Evolutionary conservation across 2,797 vertebrate genomes (phyloP).

Genomic region (Zenarchopterus dispar): DNA sequence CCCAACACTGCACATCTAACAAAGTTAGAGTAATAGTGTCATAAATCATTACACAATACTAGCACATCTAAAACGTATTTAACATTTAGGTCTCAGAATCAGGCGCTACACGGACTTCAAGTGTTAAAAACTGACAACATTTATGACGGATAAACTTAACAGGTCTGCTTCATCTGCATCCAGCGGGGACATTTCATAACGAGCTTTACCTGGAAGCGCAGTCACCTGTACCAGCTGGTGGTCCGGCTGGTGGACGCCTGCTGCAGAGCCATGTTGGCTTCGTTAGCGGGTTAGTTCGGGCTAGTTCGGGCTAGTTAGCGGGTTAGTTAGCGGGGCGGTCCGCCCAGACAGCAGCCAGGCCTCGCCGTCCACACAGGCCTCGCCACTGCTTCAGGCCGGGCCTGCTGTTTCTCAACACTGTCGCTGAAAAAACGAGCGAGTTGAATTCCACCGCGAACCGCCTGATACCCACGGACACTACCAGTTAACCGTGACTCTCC

Average conservation of each 20-base stretch:
- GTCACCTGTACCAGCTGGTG: constrained; percentile 49
- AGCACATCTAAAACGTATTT: background rate
- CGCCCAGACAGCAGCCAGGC: constrained; percentile 71
- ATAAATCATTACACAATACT: background rate
- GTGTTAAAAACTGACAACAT: constrained; percentile 45
- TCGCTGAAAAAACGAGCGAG: constrained; percentile 9
- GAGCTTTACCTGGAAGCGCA: constrained; percentile 16
- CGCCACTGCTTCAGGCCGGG: constrained; percentile 56
- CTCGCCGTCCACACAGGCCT: constrained; percentile 72
- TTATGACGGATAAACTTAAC: background rate
- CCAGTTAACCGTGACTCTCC: background rate
- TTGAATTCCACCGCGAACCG: background rate
- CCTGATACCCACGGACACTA: background rate
- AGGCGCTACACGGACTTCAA: constrained; percentile 33
- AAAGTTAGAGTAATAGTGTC: background rate
- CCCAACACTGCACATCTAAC: no score
- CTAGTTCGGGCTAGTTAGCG: constrained; percentile 24
- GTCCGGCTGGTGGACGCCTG: constrained; percentile 53
- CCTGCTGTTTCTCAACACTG: constrained; percentile 29
- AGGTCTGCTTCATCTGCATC: background rate
- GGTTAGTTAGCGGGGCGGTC: constrained; percentile 69
- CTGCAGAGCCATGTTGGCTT: constrained; percentile 32
- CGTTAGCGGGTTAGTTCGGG: no score
- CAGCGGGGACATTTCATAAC: constrained; percentile 17
- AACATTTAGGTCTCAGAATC: constrained; percentile 4